A percentile compares a stretch with the other conserved stretches of the same genome.
These are phyloP conservation scores for Heliconius congener DNA, from an alignment of 1,140 invertebrate species.

Conservation along the genomic window DNA sequence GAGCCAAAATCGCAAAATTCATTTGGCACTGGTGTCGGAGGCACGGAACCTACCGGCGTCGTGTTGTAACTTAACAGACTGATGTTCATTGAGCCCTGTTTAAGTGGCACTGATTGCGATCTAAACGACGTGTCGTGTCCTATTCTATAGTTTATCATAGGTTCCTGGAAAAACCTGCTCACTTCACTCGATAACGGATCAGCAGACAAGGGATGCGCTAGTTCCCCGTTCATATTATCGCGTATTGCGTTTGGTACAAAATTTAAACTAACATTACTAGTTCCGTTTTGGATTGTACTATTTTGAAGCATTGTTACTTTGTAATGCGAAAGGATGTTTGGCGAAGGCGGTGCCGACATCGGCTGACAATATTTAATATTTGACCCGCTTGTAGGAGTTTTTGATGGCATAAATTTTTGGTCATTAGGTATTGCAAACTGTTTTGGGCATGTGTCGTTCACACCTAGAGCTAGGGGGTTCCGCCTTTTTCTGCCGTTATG, in stretches of 20 bases:
- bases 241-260: conserved; percentile 63
- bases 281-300: conserved; percentile 63
- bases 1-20: conserved; percentile 86
- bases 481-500: conserved; percentile 64
- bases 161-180: conserved; percentile 80
- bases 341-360: conserved; percentile 83
- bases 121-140: conserved; percentile 78
- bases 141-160: conserved; percentile 56
- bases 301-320: conserved; percentile 61
- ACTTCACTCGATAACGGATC: conserved; percentile 81
- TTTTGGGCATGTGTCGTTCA: conserved; percentile 57
- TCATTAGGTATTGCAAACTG: conserved; percentile 76
- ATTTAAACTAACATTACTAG: conserved; percentile 61
- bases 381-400: conserved; percentile 56
- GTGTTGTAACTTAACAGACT: conserved; percentile 76
- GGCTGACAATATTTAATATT: conserved; percentile 75
- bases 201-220: conserved; percentile 64
- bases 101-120: conserved; percentile 89
- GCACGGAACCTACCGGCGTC: conserved; percentile 85
- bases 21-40: conserved; percentile 86
- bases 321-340: conserved; percentile 77
- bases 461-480: conserved; percentile 60
- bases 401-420: conserved; percentile 63
- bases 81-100: conserved; percentile 77
- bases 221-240: conserved; percentile 65